Evolutionary conservation across 2,888 invertebrate species (phyloP), one percentile per base, ranked within the genome.

Genomic region (Hypsopygia costalis): DNA sequence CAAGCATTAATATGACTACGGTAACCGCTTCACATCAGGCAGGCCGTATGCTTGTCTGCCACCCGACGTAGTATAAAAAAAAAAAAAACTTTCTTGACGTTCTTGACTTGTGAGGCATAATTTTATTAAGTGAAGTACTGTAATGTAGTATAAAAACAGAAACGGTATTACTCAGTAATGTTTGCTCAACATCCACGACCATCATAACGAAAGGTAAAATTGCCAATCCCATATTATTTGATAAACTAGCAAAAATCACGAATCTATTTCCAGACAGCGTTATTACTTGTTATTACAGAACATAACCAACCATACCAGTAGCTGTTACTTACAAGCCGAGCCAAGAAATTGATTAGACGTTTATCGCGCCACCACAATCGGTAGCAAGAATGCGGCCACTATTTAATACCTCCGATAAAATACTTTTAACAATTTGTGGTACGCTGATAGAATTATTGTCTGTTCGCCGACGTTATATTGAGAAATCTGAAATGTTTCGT

Each of bases 341-440:
- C 36, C 22, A 37, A 64, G 60, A 64, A 73, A 74, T 74, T 72
- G 74, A 76, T 74, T 75, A 70, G 57, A 49, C 60, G 55, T 62
- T 71, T 72, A 66, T 65, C 58, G 51, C 31, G 21, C 46, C 46
- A 47, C 44, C 53, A 62, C 58, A 60, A 62, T 59, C 61, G 55
- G 63, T 59, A 62, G 57, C 54, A 3, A 61, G 76, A 75, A 76
- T 76, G 74, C 68, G 62, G 74, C 58, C 62, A 51, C 28, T 16
- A 20, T 6, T 28, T 20, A 6, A 10, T 37, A 29, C 22, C 22
- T 6, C 8, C 16, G 21, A 37, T 37, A 37, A 37, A 30, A 37
- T 37, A 30, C 36, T 37, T 37, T 37, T 37, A 16, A 37, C 30
- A 22, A 37, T 37, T 37, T 37, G 30, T 30, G 36, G 11, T 21